Base-by-base conservation (phyloP, 2,797 vertebrate species). In the Anguilla marmorata region DNA sequence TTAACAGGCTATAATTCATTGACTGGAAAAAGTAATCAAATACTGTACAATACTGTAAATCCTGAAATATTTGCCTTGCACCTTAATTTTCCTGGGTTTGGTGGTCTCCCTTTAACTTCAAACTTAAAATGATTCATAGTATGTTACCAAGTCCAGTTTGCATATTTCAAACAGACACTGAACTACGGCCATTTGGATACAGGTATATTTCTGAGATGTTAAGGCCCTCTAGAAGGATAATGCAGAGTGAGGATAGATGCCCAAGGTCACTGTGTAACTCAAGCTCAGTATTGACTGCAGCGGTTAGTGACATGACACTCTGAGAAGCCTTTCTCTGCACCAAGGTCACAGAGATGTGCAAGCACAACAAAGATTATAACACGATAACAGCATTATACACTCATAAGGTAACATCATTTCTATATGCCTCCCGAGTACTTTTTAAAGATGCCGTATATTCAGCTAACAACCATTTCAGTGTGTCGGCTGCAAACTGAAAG, bases 311-410 rank as follows among this genome's bases (percentile, higher is more conserved):
- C 79, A 48, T 50, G 45, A 82, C 79, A 48, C 79, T n/a, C 45
- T 11, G 11, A 45, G 21, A n/a, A 12, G 6, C 79, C 9, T 5
- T 6, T 48, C 24, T 21, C 41, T 2, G 41, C 19, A 19, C 8
- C 41, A 82, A 50, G 41, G 79, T 82, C 79, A 82, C 41, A 50
- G 45, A 82, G 21, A 82, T 82, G 45, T 45, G 4, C 79, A 82
- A 79, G 11, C 74, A 82, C 74, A 79, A 41, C 45, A 76, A 37
- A 76, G 14, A 76, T 16, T 50, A 50, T 9, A 82, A n/a, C 45
- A 50, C 16, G 0, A 14, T 41, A 45, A 41, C 21, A 48, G 21
- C 21, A n/a, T 50, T 45, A 82, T 4, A 82, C 45, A 50, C 45
- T 2, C 5, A 24, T 21, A 50, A 6, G 8, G n/a, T 8, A 12